Evolutionary conservation across 1,140 invertebrate genomes (phyloP), one percentile per base, ranked within the genome.

Genomic region (Aradophagus sp.): DNA sequence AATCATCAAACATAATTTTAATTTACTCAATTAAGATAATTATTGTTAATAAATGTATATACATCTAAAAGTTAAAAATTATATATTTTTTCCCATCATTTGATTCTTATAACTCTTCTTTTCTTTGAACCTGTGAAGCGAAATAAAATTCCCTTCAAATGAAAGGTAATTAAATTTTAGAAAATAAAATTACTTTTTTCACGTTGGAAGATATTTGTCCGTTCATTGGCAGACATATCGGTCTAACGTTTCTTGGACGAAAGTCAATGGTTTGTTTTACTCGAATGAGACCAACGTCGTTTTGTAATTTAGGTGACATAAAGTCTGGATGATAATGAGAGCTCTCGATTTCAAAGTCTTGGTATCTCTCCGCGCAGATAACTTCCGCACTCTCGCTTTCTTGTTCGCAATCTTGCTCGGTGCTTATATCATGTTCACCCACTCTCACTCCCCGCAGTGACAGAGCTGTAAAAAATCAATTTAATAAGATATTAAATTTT

Each of bases 241-340:
- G 87, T 35, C 82, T 86, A 35, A 87, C 85, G 42, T 74, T 88
- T 20, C 75, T 75, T 74, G 82, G 75, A n/a, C 75, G 62, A 63
- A 90, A 87, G 61, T 89, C 82, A 1, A 87, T 86, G 2, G 85
- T 77, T 36, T 75, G 52, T 0, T 81, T 71, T 0, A 91, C 77
- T 72, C 89, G 84, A 31, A 92, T 81, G 1, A 93, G 74, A 1
- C 87, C 91, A 41, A 93, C 89, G 65, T 92, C 91, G 69, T 91
- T 88, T 20, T 80, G 78, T 1, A 88, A 75, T 1, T 47, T 83
- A 0, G 80, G 61, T 1, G 65, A 77, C 10, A 73, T 77, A 67
- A 89, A 93, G 0, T 84, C 66, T 0, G 87, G 86, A 82, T 92
- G 91, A 0, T 81, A 70, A 5, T 89, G 84, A 1, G 86, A 55